phyloP scores from a whole-genome alignment of 2,888 invertebrate genomes.

The Tenthredo mesomela region DNA sequence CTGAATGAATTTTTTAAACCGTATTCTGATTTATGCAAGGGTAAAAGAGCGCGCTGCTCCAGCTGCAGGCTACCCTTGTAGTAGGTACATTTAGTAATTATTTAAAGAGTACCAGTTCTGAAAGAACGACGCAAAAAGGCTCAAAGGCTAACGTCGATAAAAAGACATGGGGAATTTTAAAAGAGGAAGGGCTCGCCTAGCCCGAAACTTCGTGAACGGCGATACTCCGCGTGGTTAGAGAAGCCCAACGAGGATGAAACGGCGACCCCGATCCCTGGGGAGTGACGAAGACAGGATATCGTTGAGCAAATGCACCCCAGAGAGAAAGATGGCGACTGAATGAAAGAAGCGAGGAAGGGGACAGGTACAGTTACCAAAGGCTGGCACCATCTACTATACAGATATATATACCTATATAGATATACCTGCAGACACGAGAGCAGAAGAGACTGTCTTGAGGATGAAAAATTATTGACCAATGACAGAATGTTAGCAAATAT shows the following conservation, averaged over 20 bases:
- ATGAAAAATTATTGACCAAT: conserved; percentile 17
- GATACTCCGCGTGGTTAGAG: conserved; percentile 10
- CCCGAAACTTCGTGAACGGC: conserved; percentile 14
- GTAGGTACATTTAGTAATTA: conserved; percentile 31
- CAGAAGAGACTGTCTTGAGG: neutral
- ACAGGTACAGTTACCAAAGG: conserved; percentile 70
- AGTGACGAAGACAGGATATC: conserved; percentile 45
- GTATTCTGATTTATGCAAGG: neutral
- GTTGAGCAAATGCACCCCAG: conserved; percentile 34
- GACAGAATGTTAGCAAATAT: neutral
- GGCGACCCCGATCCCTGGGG: conserved; percentile 39
- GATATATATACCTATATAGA: neutral
- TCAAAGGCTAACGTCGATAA: conserved; percentile 42
- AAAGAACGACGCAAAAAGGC: conserved; percentile 17
- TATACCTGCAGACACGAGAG: conserved; percentile 24
- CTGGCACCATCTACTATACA: conserved; percentile 60
- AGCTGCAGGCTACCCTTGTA: conserved; percentile 11
- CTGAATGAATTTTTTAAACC: neutral
- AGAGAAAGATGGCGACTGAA: conserved; percentile 52
- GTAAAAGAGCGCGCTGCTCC: neutral
- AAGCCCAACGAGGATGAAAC: neutral
- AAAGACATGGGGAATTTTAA: conserved; percentile 36
- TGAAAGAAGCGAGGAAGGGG: conserved; percentile 64
- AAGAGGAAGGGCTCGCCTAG: conserved; percentile 24
- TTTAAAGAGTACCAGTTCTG: conserved; percentile 30